Conservation (phyloP, 2,888 invertebrate genomes). For the Laothoe populi region DNA sequence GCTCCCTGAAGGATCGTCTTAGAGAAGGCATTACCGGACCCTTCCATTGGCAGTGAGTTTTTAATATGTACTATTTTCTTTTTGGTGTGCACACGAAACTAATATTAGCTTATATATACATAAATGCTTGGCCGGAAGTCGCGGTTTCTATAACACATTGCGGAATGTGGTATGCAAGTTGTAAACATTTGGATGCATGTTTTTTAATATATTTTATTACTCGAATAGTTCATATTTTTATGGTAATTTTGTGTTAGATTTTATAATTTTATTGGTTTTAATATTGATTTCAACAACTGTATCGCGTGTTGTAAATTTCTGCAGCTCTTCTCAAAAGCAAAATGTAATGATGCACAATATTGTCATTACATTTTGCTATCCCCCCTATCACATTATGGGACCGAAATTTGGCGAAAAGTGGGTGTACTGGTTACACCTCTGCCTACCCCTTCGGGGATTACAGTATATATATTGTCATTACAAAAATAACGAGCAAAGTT, state of each 20-base stretch:
- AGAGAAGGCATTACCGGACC: constrained; percentile 92
- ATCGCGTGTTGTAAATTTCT: neutral
- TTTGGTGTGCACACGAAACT: constrained; percentile 17
- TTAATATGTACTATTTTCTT: constrained; percentile 24
- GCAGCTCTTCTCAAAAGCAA: too few species aligned
- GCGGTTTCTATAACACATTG: constrained; percentile 22
- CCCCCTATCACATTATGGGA: too few species aligned
- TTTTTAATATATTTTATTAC: constrained; percentile 8
- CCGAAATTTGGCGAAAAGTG: too few species aligned
- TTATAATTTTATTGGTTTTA: neutral
- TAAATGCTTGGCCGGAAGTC: constrained; percentile 22
- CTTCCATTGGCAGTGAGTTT: constrained; percentile 92
- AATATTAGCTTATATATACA: constrained; percentile 12
- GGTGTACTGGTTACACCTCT: too few species aligned
- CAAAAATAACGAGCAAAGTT: too few species aligned
- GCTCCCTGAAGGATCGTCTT: constrained; percentile 91
- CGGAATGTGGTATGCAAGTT: constrained; percentile 1
- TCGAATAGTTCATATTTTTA: neutral
- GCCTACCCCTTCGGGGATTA: too few species aligned
- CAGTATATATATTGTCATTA: too few species aligned
- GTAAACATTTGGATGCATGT: constrained; percentile 3
- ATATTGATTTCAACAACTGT: neutral
- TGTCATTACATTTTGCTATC: too few species aligned
- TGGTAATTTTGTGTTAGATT: constrained; percentile 11
- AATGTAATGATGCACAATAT: too few species aligned